Evolutionary conservation across 2,888 invertebrate species (phyloP).

Genomic region (Drosophila tanythrix): DNA sequence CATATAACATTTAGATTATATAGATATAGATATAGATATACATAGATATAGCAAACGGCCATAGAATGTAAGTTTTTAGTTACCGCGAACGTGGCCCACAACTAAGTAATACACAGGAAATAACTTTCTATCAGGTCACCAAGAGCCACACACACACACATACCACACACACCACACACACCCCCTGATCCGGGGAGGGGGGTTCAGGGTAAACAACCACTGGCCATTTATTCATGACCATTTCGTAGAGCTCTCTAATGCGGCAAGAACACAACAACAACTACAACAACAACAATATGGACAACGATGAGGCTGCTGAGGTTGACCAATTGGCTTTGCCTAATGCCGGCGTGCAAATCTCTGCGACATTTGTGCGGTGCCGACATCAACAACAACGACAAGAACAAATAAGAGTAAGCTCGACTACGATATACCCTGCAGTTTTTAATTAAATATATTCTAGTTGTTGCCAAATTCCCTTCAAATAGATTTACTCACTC

Average conservation of each 20-base stretch:
- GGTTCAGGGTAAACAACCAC: conserved; percentile 35
- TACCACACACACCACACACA: conserved; percentile 10
- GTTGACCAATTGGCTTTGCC: conserved; percentile 75
- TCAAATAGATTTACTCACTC: background rate
- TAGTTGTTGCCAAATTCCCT: background rate
- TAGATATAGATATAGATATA: background rate
- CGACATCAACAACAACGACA: conserved; percentile 46
- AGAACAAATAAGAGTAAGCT: background rate
- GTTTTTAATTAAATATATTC: background rate
- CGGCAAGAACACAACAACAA: conserved; percentile 41
- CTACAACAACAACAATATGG: conserved; percentile 43
- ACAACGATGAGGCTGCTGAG: conserved; percentile 32
- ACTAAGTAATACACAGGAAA: conserved; percentile 45
- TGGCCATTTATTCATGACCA: conserved; percentile 74
- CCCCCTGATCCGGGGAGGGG: conserved; percentile 11
- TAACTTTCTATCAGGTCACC: conserved; percentile 33
- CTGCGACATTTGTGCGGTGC: conserved; percentile 65
- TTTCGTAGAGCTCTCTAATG: conserved; percentile 52
- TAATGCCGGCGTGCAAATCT: conserved; percentile 77
- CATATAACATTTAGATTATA: background rate
- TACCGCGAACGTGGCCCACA: conserved; percentile 57
- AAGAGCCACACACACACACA: conserved; percentile 24
- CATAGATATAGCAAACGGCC: conserved; percentile 18
- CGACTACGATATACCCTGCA: background rate
- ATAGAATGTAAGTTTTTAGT: conserved; percentile 72